Conservation (phyloP, 2,797 vertebrate species). For the Cottoperca gobio region DNA sequence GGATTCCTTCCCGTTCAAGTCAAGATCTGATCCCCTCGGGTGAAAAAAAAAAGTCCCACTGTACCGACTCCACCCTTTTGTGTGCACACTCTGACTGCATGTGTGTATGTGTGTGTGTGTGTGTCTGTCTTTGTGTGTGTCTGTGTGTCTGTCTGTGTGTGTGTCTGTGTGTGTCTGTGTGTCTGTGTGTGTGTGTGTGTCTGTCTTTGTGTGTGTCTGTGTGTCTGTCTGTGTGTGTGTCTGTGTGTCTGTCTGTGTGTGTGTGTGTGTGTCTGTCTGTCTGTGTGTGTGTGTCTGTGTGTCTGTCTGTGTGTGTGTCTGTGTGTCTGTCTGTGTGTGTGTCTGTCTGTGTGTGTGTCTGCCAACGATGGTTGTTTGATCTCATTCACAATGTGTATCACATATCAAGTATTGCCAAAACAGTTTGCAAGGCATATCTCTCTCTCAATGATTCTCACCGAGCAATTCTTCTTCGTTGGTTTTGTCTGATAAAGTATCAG, state of each 20-base stretch:
- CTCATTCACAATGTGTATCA: constrained; percentile 5
- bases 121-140: not conserved
- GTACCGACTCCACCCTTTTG: constrained; percentile 68
- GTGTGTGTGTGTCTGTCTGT: not conserved
- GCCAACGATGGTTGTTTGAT: constrained; percentile 9
- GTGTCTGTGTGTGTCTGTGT: not conserved
- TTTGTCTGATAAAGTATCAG: not conserved
- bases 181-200: not conserved
- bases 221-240: not conserved
- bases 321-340: too few relatives aligned
- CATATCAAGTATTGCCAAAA: not conserved
- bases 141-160: not conserved
- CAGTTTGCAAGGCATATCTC: not conserved
- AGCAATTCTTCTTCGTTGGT: not conserved
- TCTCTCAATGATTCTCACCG: not conserved
- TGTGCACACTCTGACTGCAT: constrained; percentile 21
- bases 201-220: not conserved
- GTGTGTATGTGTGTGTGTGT: not conserved
- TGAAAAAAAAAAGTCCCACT: constrained; percentile 6
- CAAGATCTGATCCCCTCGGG: constrained; percentile 31
- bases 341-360: not conserved
- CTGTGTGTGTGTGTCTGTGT: too few relatives aligned
- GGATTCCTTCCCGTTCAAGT: constrained; percentile 30
- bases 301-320: too few relatives aligned
- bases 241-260: not conserved